Evolutionary conservation across 2,113 vertebrate species (phyloP).

Genomic region (Aythya baeri): DNA sequence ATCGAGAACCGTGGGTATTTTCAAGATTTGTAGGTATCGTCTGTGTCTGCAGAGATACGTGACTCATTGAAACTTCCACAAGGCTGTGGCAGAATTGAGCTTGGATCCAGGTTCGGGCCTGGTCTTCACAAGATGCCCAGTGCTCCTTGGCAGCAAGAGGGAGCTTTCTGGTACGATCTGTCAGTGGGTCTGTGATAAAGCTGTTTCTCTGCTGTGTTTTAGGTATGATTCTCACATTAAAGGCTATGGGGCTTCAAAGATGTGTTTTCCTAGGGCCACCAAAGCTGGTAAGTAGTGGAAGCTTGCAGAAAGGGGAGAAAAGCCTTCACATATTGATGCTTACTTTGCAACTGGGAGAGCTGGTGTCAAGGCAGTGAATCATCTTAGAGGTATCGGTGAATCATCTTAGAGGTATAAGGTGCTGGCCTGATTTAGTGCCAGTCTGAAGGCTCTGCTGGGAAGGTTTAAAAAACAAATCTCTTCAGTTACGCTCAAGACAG

Average conservation of each 20-base stretch:
- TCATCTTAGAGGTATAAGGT: not conserved
- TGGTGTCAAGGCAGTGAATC: not conserved
- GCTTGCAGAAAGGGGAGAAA: not conserved
- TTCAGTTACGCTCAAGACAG: not conserved
- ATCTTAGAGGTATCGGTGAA: not conserved
- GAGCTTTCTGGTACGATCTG: not conserved
- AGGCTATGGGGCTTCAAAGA: slow-evolving; percentile 86
- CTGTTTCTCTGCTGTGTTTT: not conserved
- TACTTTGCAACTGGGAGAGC: not conserved
- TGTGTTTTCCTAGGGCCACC: slow-evolving; percentile 91
- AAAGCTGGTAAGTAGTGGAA: slow-evolving; percentile 86
- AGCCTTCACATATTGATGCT: not conserved
- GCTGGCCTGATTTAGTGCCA: not conserved
- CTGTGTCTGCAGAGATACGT: rapidly evolving
- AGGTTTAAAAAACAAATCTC: not conserved
- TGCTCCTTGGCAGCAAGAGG: not conserved
- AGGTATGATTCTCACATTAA: slow-evolving; percentile 94
- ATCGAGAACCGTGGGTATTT: rapidly evolving
- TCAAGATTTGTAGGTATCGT: not conserved
- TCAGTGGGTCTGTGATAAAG: not conserved
- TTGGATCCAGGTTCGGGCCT: rapidly evolving
- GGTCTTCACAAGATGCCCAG: not conserved
- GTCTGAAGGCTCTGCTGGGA: not conserved
- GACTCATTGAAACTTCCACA: not conserved
- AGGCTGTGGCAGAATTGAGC: not conserved